Conservation (phyloP, 2,797 vertebrate species). For the Tolypeutes matacus region DNA sequence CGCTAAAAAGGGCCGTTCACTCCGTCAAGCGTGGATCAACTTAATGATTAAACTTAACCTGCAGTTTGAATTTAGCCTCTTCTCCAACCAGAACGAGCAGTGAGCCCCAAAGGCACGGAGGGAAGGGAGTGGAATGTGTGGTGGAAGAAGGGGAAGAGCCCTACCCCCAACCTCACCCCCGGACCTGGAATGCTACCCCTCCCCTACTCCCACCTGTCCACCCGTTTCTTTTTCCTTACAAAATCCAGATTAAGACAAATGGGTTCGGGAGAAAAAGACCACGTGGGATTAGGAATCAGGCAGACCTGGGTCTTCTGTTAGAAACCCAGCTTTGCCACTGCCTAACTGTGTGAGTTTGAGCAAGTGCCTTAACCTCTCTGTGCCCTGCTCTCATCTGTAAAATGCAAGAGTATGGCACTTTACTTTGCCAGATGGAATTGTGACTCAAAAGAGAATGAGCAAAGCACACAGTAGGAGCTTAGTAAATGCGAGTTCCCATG, state of each 20-base stretch:
- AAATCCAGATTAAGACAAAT: background rate
- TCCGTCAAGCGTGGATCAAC: background rate
- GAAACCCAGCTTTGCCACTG: background rate
- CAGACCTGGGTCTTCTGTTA: background rate
- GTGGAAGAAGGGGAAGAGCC: background rate
- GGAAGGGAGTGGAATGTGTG: background rate
- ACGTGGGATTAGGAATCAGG: background rate
- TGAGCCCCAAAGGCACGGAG: background rate
- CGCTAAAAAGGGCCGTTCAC: background rate
- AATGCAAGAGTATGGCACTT: background rate
- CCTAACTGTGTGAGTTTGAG: background rate
- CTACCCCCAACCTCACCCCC: no score
- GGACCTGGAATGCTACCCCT: background rate
- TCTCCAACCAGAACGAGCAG: background rate
- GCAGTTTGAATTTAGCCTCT: constrained; percentile 43
- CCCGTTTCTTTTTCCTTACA: background rate
- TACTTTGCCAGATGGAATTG: background rate
- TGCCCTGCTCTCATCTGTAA: background rate
- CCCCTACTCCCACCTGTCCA: background rate
- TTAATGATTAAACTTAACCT: constrained; percentile 70
- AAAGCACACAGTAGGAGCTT: background rate
- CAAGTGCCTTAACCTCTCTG: background rate
- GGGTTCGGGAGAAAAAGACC: background rate
- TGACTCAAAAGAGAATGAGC: background rate
- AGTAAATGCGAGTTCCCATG: background rate